phyloP scores from a whole-genome alignment of 2,113 vertebrate genomes.

The Lepisosteus osseus region DNA sequence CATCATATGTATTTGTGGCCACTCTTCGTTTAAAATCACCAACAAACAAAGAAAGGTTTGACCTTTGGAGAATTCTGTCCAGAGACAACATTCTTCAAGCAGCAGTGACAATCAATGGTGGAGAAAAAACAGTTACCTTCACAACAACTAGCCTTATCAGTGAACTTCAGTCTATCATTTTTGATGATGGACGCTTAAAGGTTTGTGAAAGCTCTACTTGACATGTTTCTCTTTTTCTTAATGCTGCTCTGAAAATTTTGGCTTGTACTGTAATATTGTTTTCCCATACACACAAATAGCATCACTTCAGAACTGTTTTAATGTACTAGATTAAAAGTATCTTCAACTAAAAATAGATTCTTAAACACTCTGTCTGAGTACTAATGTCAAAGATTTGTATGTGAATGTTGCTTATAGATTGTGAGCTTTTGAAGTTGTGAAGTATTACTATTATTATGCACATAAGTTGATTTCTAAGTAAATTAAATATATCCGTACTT shows the following conservation, averaged over 20 bases:
- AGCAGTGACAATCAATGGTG: conserved; percentile 61
- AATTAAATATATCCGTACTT: not conserved
- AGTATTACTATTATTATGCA: not conserved
- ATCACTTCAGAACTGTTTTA: no score
- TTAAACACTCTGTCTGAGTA: no score
- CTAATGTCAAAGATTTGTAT: no score
- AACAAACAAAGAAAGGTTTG: conserved; percentile 45
- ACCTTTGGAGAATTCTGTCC: conserved; percentile 69
- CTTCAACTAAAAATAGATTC: no score
- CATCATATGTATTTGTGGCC: conserved; percentile 71
- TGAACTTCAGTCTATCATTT: conserved; percentile 49
- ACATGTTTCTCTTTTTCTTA: not conserved
- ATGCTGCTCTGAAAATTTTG: no score
- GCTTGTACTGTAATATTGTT: not conserved
- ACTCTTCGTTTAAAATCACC: conserved; percentile 61
- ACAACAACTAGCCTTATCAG: conserved; percentile 49
- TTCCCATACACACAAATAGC: not conserved
- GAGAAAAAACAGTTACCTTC: conserved; percentile 53
- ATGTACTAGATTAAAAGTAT: no score
- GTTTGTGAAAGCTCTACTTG: conserved; percentile 30
- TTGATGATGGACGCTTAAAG: conserved; percentile 52
- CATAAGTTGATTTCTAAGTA: conserved; percentile 2
- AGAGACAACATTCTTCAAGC: conserved; percentile 60
- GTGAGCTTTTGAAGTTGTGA: no score
- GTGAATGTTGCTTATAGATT: no score